Conservation (phyloP, 2,888 invertebrate species). For the Eurytoma adleriae region DNA sequence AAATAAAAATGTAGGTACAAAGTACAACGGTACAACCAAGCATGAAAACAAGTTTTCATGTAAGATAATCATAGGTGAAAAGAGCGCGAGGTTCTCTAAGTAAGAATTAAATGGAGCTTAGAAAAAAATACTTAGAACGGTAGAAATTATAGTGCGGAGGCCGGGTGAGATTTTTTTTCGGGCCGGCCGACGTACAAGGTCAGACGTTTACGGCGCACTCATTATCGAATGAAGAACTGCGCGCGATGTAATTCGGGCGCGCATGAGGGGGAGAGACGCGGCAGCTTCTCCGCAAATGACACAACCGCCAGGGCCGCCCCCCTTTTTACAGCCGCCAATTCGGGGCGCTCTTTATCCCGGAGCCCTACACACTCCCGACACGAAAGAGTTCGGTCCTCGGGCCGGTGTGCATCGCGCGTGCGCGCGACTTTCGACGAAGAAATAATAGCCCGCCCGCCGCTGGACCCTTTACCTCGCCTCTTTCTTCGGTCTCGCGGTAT, state of each 20-base stretch:
- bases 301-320: slow-evolving; percentile 58
- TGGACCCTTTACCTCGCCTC: not conserved
- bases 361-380: not conserved
- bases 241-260: not conserved
- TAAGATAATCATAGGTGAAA: too few species aligned
- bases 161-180: slow-evolving; percentile 19
- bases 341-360: slow-evolving; percentile 44
- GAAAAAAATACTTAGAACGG: slow-evolving; percentile 32
- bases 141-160: slow-evolving; percentile 39
- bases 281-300: slow-evolving; percentile 67
- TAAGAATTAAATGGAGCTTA: slow-evolving; percentile 39
- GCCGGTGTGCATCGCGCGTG: not conserved
- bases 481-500: not conserved
- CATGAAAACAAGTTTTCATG: too few species aligned
- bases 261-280: slow-evolving; percentile 7
- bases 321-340: slow-evolving; percentile 65
- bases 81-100: too few species aligned
- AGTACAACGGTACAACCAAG: too few species aligned
- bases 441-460: slow-evolving; percentile 38
- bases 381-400: not conserved
- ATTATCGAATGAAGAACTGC: slow-evolving; percentile 51
- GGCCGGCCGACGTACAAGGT: slow-evolving; percentile 37
- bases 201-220: slow-evolving; percentile 48
- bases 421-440: slow-evolving; percentile 50
- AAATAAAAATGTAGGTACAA: too few species aligned